Base-by-base conservation (phyloP, 1,140 invertebrate genomes). In the Augochlora pura region DNA sequence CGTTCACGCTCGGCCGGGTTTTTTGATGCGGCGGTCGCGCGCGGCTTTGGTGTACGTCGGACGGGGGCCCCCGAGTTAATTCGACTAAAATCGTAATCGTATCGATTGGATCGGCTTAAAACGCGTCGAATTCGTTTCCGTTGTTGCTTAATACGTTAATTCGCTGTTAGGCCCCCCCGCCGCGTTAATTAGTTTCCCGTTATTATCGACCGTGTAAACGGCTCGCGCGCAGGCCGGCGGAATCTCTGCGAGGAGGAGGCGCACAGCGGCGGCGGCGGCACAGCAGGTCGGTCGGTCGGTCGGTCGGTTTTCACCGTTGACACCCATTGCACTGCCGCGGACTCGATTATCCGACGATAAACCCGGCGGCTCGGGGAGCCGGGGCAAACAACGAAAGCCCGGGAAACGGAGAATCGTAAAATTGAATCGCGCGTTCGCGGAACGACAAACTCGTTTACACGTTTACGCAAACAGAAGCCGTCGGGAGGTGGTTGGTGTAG, bases 61-160 rank as follows among this genome's bases (percentile, higher is more conserved):
- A 32, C 4, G 32, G 39, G 16, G 23, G 52, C 8, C n/a, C n/a
- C n/a, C 68, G 3, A 16, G 63, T 74, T 79, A 46, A 79, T 74
- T 74, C 71, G 70, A 79, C 72, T 74, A 74, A 65, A 67, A 67
- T 60, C 42, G 71, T 67, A 74, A 79, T 79, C 60, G 60, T 32
- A 59, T 73, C 16, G 70, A 46, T 12, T 0, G 27, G 27, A 73
- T 52, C 77, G 70, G 71, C 66, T 79, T 74, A 79, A 74, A 79
- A 54, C n/a, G 32, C 77, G 63, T 66, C 62, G 63, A 67, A 73
- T 27, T 73, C 52, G 77, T 66, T 67, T 62, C 42, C 62, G 63
- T 79, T 74, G 23, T 66, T 39, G 63, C 66, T 67, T 67, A 60
- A 79, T 62, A 46, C 77, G 71, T 49, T 74, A 74, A 79, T 79